Conservation (phyloP, 2,888 invertebrate genomes). For the Nymphalis urticae region DNA sequence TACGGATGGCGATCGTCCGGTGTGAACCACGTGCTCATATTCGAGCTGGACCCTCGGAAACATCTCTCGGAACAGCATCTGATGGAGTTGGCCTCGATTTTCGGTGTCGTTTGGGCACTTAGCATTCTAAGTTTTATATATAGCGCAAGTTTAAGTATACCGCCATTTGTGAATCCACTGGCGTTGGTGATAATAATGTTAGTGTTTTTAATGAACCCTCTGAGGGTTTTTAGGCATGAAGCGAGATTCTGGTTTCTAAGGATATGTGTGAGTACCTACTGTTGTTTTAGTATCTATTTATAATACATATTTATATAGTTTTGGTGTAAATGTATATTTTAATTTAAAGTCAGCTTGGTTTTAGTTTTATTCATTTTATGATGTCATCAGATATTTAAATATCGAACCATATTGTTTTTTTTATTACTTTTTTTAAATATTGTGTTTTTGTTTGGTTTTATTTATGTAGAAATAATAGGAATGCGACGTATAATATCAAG, state of each 20-base stretch:
- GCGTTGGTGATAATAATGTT: constrained; percentile 90
- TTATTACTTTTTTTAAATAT: background rate
- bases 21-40: constrained; percentile 98
- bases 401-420: background rate
- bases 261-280: constrained; percentile 86
- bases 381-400: background rate
- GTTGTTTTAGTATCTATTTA: constrained; percentile 23
- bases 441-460: too few relatives aligned
- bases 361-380: background rate
- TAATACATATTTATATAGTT: background rate
- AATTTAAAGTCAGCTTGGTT: too few relatives aligned
- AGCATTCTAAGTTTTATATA: constrained; percentile 92
- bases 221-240: constrained; percentile 94
- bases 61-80: constrained; percentile 96
- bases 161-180: constrained; percentile 95
- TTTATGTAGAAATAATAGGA: too few relatives aligned
- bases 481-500: too few relatives aligned
- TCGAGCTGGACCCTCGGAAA: constrained; percentile 97
- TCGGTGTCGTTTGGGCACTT: constrained; percentile 96
- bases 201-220: constrained; percentile 94
- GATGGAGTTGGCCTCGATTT: constrained; percentile 95
- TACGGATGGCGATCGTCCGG: constrained; percentile 99
- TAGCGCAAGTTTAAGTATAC: constrained; percentile 91
- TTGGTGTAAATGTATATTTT: too few relatives aligned
- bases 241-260: constrained; percentile 96